These are phyloP conservation scores for Neostethus bicornis DNA, from an alignment of 2,797 vertebrate genomes.

Conservation along the genomic window DNA sequence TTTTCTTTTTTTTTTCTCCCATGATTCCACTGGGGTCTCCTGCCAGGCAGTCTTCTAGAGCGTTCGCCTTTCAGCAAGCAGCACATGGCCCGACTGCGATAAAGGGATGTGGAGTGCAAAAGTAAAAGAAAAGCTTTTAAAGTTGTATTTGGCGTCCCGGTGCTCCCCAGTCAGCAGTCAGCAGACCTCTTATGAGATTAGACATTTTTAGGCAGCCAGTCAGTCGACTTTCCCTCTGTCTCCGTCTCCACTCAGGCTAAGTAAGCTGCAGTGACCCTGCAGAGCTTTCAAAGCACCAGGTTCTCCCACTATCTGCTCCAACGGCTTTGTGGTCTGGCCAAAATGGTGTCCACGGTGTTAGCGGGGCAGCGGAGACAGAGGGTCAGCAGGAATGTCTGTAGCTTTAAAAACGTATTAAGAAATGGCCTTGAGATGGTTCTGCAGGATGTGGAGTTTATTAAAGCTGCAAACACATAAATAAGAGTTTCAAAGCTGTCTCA, in stretches of 20 bases:
- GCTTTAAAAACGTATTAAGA: slow-evolving; percentile 7
- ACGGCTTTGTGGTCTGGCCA: slow-evolving; percentile 46
- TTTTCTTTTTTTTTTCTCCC: slow-evolving; percentile 33
- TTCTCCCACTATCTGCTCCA: slow-evolving; percentile 33
- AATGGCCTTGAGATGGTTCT: neutral
- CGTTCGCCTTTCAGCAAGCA: slow-evolving; percentile 51
- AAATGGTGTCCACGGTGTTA: slow-evolving; percentile 3
- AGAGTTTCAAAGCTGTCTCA: neutral
- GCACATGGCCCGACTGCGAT: slow-evolving; percentile 66
- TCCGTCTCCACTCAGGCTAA: slow-evolving; percentile 37
- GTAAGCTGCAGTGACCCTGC: slow-evolving; percentile 33
- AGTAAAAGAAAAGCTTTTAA: slow-evolving; percentile 71
- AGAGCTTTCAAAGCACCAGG: slow-evolving; percentile 20
- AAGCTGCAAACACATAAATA: neutral
- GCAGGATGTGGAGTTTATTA: neutral
- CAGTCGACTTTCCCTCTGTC: slow-evolving; percentile 51
- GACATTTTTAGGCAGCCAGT: slow-evolving; percentile 67
- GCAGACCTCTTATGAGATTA: slow-evolving; percentile 75
- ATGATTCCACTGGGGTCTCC: slow-evolving; percentile 52
- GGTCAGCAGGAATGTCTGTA: slow-evolving; percentile 17
- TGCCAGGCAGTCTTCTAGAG: slow-evolving; percentile 43
- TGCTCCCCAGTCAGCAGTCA: slow-evolving; percentile 54
- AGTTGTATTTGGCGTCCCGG: slow-evolving; percentile 62
- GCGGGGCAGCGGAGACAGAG: slow-evolving; percentile 18
- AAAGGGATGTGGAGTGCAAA: slow-evolving; percentile 65